phyloP scores from a whole-genome alignment of 2,113 vertebrate genomes.

The Hoplias malabaricus region DNA sequence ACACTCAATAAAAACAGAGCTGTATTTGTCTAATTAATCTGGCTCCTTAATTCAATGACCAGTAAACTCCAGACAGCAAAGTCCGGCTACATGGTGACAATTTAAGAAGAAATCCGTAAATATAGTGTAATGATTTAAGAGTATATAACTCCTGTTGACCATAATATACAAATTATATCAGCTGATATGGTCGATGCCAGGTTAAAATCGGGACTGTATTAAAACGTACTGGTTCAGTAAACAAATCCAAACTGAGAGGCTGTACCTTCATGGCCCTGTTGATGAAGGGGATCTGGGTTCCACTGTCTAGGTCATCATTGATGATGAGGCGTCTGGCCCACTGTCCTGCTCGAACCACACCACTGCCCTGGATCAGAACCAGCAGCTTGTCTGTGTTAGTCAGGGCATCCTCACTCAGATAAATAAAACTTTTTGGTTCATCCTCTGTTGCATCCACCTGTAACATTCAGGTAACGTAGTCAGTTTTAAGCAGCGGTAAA shows the following conservation, averaged over 20 bases:
- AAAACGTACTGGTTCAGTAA: no score
- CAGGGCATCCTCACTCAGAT: conserved; percentile 90
- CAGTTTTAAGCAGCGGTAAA: no score
- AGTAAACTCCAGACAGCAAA: conserved; percentile 33
- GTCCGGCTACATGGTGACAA: background rate
- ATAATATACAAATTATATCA: no score
- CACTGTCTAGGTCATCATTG: conserved; percentile 94
- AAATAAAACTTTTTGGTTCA: conserved; percentile 95
- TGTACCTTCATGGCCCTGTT: conserved; percentile 87
- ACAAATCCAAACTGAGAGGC: background rate
- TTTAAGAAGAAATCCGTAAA: background rate
- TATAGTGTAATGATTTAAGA: conserved; percentile 9
- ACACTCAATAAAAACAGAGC: conserved; percentile 29
- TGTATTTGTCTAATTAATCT: no score
- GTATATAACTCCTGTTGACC: no score
- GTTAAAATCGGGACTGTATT: no score
- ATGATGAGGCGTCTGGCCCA: conserved; percentile 96
- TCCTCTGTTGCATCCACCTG: conserved; percentile 85
- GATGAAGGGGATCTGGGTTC: conserved; percentile 96
- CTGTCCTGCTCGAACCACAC: conserved; percentile 94
- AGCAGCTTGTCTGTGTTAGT: conserved; percentile 88
- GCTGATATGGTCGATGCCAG: no score
- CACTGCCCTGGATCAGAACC: conserved; percentile 92
- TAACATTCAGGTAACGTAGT: background rate
- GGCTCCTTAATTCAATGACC: conserved; percentile 36